Evolutionary conservation across 2,888 invertebrate genomes (phyloP), one percentile per base, ranked within the genome.

Genomic region (Ornithoptera alexandrae): DNA sequence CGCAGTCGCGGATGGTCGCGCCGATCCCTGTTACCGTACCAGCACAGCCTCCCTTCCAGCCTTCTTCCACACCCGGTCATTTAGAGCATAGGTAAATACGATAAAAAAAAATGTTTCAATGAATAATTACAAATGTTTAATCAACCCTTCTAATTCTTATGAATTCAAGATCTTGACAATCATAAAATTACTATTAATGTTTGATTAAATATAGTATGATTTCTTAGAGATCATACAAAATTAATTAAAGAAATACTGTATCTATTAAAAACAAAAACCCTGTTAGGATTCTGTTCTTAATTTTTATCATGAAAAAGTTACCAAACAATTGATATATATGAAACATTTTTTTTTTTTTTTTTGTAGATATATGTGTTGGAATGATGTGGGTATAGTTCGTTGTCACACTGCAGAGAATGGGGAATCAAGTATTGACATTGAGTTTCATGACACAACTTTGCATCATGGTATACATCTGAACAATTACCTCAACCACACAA

Each of bases 381-480:
- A 99, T 82, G 95, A 96, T 67, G 94, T 97, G 7, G 99, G 98
- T n/a, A 95, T 98, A 74, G 96, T 98, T 0, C 94, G 96, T 12
- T 96, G 96, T 77, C 97, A 97, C 81, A 94, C 95, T 0, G 94
- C 93, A 1, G 96, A 96, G 73, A 87, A 86, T 57, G 95, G 95
- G 0, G 96, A 96, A 61, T 96, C 96, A 68, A 95, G 95, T 0
- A 97, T 99, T 67, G 98, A 98, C 84, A 96, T 99, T 0, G 98
- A 98, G 85, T 99, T 99, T 86, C 98, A 99, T 79, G 98, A 99
- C 87, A 94, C 96, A 0, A 94, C 95, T 65, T 92, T 97, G 17
- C 98, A 99, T 84, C 98, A 98, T 81, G 95, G 97, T 30, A 95
- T 99, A 84, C 97, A 98, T 83, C 93, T 99, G 74, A 95, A 95